Evolutionary conservation across 1,140 invertebrate species (phyloP).

Genomic region (Bombus difficillimus): DNA sequence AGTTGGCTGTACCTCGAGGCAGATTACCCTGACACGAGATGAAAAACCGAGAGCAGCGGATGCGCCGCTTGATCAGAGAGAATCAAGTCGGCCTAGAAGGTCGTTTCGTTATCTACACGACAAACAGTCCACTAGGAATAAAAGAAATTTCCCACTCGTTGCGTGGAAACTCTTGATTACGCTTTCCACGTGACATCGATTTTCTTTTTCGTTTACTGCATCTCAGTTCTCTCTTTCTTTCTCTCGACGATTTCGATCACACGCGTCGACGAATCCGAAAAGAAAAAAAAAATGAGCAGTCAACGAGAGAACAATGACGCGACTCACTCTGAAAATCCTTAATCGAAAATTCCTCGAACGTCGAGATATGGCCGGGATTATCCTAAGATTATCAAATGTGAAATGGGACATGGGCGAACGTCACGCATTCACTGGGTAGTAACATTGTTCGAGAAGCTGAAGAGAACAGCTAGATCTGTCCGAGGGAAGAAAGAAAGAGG

Average conservation of each 20-base stretch:
- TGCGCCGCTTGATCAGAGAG: constrained; percentile 23
- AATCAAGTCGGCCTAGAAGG: background rate
- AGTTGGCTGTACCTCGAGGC: constrained; percentile 25
- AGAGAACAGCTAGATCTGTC: background rate
- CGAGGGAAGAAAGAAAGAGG: background rate
- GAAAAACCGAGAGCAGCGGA: constrained; percentile 47
- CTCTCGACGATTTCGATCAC: background rate
- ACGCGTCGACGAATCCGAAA: background rate
- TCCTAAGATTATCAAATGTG: constrained; percentile 40
- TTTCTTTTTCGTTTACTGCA: background rate
- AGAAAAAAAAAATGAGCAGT: background rate
- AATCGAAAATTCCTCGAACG: constrained; percentile 15
- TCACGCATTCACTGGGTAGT: constrained; percentile 20
- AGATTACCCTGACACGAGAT: constrained; percentile 41
- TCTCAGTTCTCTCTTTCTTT: background rate
- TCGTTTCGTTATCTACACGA: background rate
- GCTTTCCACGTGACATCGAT: background rate
- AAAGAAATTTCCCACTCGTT: background rate
- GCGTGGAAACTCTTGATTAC: background rate
- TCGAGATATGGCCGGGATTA: constrained; percentile 21
- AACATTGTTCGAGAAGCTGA: constrained; percentile 28
- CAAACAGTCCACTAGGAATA: background rate
- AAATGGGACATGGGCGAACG: constrained; percentile 5
- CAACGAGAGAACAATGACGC: constrained; percentile 22
- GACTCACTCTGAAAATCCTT: background rate